Evolutionary conservation across 2,113 vertebrate species (phyloP), one percentile per base, ranked within the genome.

Genomic region (Seriola aureovittata): DNA sequence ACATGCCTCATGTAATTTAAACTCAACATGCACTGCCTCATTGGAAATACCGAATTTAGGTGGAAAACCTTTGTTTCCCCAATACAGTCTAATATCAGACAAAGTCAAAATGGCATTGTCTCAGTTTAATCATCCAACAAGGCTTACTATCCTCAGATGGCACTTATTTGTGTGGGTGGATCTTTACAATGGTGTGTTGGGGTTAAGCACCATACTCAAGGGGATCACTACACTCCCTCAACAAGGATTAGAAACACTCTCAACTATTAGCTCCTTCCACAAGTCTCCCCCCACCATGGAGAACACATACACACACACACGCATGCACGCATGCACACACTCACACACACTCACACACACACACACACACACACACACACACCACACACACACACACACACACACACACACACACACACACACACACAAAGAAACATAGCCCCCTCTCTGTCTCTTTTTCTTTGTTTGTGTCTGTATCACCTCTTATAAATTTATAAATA

Each of bases 161-260:
- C 78, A 60, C 70, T 82, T 78, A 79, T 86, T 90, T 87, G 86
- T 88, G 87, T 84, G 86, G 91, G 85, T 85, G 90, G 87, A 70
- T 89, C 88, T 74, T 90, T 88, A 89, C 85, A 85, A 46, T 89
- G 75, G 62, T 82, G 91, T 80, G 76, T 38, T 80, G 69, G 87
- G 88, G 90, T 87, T 93, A 93, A 93, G 92, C 81, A 48, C 85
- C 46, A 3, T 78, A 75, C 91, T 92, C 89, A 65, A 80, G 88
- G 85, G 91, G 88, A 85, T 89, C 85, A 67, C 87, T 72, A 75
- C 72, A 81, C 85, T 85, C 86, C 85, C 91, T 87, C 76, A 88
- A 80, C 83, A 82, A 17, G 80, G 89, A 93, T 94, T 91, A 94
- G 79, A 86, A 86, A 81, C 84, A 90, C 85, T 85, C 84, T 80